Percentiles rank a stretch among this genome's conserved stretches.
Conservation (phyloP, 2,888 invertebrate species). For the Pseudococcus longispinus region DNA sequence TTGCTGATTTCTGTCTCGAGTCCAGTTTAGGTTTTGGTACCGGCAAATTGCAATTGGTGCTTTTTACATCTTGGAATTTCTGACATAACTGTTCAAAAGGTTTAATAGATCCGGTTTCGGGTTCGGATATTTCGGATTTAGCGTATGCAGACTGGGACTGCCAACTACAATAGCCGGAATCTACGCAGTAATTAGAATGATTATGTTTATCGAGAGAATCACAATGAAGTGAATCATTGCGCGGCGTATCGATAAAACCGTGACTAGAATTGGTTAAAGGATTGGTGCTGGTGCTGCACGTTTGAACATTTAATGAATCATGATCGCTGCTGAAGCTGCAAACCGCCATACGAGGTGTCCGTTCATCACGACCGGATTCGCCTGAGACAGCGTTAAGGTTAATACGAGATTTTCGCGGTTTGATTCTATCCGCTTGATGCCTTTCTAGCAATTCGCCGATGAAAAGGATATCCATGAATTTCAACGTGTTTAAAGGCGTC, state of each 20-base stretch:
- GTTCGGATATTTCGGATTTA: not conserved
- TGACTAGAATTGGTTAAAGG: conserved; percentile 15
- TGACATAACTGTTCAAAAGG: not conserved
- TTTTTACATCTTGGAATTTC: not conserved
- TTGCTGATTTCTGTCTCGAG: not conserved
- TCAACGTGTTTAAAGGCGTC: conserved; percentile 73
- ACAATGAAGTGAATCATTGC: conserved; percentile 19
- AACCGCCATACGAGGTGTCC: not conserved
- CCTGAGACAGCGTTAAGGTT: not conserved
- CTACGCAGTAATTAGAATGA: conserved; percentile 10
- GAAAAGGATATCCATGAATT: conserved; percentile 73
- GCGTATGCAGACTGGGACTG: conserved; percentile 2
- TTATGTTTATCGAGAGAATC: conserved; percentile 10
- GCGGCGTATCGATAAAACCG: conserved; percentile 27
- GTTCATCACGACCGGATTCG: not conserved
- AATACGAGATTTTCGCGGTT: not conserved
- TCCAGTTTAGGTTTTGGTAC: not conserved
- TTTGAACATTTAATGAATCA: not conserved
- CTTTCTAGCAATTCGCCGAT: conserved; percentile 63
- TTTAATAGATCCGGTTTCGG: conserved; percentile 2
- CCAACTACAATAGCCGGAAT: conserved; percentile 45
- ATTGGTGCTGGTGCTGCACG: not conserved
- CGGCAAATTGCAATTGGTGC: not conserved
- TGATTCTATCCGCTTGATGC: not conserved
- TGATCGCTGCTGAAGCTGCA: not conserved